Conservation (phyloP, 2,113 vertebrate species). For the Ptyas mucosa region DNA sequence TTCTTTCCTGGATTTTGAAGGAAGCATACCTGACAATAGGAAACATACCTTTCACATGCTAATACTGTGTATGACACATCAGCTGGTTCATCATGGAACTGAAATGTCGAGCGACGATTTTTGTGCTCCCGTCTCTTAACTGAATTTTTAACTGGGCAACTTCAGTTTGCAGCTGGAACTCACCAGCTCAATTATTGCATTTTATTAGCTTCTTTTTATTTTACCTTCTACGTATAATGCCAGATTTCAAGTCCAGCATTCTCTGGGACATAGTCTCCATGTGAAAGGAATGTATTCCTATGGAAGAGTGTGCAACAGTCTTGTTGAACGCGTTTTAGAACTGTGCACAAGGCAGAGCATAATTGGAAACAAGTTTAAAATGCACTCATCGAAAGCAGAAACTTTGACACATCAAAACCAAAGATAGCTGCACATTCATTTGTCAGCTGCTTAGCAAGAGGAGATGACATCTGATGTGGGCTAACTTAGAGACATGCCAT, state of each 20-base stretch:
- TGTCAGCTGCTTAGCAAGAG: neutral
- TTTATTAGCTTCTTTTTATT: no score
- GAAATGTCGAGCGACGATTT: neutral
- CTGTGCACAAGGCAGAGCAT: neutral
- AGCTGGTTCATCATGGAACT: no score
- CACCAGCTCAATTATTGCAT: neutral
- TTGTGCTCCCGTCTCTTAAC: neutral
- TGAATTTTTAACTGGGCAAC: neutral
- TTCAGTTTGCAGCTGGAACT: neutral
- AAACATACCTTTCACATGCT: neutral
- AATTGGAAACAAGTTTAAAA: neutral
- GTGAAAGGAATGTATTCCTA: neutral
- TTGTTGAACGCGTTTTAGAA: neutral
- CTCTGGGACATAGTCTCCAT: neutral
- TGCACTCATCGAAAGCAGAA: neutral
- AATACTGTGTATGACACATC: neutral
- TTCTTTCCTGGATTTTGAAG: no score
- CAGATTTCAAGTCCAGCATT: neutral
- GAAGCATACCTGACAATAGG: no score
- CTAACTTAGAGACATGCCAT: neutral
- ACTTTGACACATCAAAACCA: neutral
- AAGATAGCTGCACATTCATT: neutral
- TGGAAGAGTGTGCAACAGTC: neutral
- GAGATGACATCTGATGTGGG: neutral
- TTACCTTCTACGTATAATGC: neutral